phyloP scores from a whole-genome alignment of 2,888 invertebrate species.

The Tetropium fuscum region DNA sequence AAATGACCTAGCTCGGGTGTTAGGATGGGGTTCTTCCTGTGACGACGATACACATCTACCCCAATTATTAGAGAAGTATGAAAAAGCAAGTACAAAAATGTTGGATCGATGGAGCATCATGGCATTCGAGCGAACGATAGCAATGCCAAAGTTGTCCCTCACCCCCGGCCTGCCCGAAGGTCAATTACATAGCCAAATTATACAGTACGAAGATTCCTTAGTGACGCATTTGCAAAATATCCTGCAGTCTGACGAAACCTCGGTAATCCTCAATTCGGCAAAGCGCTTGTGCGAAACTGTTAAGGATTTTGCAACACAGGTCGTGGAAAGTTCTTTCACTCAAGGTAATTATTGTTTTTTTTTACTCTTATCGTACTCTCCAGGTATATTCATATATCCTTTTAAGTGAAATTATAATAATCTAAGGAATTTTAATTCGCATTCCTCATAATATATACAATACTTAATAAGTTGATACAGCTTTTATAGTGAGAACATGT shows the following conservation, averaged over 20 bases:
- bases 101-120: slow-evolving; percentile 96
- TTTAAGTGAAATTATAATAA: no score
- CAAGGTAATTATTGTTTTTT: slow-evolving; percentile 51
- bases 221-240: slow-evolving; percentile 88
- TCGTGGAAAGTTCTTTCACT: slow-evolving; percentile 70
- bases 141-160: slow-evolving; percentile 69
- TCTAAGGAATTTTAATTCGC: no score
- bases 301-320: slow-evolving; percentile 77
- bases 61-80: slow-evolving; percentile 91
- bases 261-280: slow-evolving; percentile 78
- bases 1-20: slow-evolving; percentile 93
- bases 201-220: slow-evolving; percentile 82
- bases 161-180: slow-evolving; percentile 67
- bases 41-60: slow-evolving; percentile 96
- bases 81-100: slow-evolving; percentile 98
- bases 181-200: slow-evolving; percentile 69
- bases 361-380: background rate
- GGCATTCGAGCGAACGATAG: slow-evolving; percentile 85
- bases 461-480: no score
- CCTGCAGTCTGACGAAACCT: slow-evolving; percentile 83
- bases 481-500: no score
- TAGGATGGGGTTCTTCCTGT: slow-evolving; percentile 97
- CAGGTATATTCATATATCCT: no score
- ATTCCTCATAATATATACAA: no score
- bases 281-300: slow-evolving; percentile 82